Evolutionary conservation across 2,113 vertebrate genomes (phyloP).

Genomic region (Pseudopipra pipra): DNA sequence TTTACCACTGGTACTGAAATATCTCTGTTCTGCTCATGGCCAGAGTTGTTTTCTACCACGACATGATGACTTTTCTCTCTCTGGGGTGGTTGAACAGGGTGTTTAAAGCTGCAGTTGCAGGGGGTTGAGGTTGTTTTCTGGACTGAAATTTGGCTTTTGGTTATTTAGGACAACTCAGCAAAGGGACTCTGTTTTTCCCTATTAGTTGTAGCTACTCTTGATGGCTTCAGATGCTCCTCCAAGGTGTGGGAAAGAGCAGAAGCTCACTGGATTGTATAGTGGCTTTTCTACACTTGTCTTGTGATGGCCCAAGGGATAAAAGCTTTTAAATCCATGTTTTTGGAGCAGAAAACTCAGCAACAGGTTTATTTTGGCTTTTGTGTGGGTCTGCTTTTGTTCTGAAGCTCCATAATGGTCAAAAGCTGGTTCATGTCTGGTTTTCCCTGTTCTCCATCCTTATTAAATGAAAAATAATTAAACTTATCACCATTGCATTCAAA

Average conservation of each 20-base stretch:
- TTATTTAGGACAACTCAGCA: not conserved
- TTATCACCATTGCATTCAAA: too few relatives aligned
- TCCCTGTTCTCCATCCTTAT: not conserved
- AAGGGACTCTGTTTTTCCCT: not conserved
- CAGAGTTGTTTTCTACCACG: not conserved
- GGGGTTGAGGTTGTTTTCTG: not conserved
- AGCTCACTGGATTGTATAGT: not conserved
- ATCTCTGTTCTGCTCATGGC: rapidly evolving
- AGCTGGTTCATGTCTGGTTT: not conserved
- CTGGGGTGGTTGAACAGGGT: too few relatives aligned
- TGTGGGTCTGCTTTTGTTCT: not conserved
- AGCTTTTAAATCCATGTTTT: not conserved
- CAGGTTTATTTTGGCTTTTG: not conserved
- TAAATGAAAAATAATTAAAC: too few relatives aligned
- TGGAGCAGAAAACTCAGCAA: not conserved
- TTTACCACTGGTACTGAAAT: too few relatives aligned
- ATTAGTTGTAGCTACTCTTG: rapidly evolving
- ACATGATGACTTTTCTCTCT: not conserved
- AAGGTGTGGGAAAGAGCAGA: not conserved
- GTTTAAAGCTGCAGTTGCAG: not conserved
- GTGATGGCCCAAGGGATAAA: not conserved
- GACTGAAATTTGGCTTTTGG: not conserved
- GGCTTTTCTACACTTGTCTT: not conserved
- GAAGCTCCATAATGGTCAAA: not conserved
- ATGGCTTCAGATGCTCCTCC: not conserved